phyloP scores from a whole-genome alignment of 2,888 invertebrate genomes.

The Cephus rjabovi region DNA sequence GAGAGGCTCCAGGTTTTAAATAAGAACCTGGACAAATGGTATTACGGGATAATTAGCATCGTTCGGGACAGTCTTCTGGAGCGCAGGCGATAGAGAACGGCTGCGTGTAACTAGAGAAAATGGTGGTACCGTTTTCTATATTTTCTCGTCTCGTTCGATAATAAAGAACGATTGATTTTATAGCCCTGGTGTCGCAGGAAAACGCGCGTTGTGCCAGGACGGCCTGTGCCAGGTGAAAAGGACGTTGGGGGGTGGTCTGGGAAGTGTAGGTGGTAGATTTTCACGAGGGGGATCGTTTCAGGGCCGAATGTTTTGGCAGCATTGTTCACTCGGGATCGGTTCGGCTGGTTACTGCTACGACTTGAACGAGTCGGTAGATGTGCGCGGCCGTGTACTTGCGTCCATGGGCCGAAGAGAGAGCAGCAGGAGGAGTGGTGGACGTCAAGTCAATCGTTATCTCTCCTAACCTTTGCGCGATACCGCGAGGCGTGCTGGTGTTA shows the following conservation, averaged over 20 bases:
- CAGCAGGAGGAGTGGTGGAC: slow-evolving; percentile 34
- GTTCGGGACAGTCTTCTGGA: neutral
- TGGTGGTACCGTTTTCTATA: neutral
- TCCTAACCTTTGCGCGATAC: slow-evolving; percentile 58
- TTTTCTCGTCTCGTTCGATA: neutral
- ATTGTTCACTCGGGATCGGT: neutral
- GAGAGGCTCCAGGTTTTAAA: neutral
- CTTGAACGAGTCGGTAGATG: neutral
- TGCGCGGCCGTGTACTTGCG: slow-evolving; percentile 8
- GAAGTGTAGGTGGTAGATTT: neutral
- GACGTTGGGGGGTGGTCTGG: neutral
- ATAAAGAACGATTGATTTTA: neutral
- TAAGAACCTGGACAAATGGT: neutral
- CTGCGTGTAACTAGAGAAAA: neutral
- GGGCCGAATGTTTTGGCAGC: neutral
- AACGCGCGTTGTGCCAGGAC: neutral
- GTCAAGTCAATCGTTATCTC: slow-evolving; percentile 62
- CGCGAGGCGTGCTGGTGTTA: slow-evolving; percentile 19
- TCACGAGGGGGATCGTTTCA: neutral
- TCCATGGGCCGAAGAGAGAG: slow-evolving; percentile 11
- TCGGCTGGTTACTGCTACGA: neutral
- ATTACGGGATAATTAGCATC: neutral
- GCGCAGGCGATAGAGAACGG: neutral
- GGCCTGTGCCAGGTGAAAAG: neutral
- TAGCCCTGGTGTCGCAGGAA: neutral